Percentiles rank a stretch among this genome's conserved stretches.
phyloP scores from a whole-genome alignment of 2,113 vertebrate species.

The Anseranas semipalmata region DNA sequence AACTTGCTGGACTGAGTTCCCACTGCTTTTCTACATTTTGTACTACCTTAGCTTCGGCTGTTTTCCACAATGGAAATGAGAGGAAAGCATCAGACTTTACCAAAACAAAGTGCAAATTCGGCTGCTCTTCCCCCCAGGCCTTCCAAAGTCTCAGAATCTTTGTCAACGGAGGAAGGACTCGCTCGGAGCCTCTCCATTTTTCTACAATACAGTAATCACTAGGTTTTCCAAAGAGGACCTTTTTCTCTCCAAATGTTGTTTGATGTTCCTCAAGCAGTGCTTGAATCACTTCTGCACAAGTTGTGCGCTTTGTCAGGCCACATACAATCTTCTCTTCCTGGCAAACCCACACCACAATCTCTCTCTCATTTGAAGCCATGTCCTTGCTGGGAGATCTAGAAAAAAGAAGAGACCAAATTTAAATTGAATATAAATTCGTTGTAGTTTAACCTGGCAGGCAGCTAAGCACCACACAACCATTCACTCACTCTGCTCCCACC shows the following conservation, averaged over 20 bases:
- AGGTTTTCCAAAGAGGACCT: slow-evolving; percentile 84
- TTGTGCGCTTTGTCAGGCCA: slow-evolving; percentile 93
- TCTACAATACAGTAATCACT: slow-evolving; percentile 93
- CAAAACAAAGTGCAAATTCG: slow-evolving; percentile 88
- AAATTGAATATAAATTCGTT: neutral
- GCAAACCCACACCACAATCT: slow-evolving; percentile 93
- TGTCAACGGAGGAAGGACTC: slow-evolving; percentile 89
- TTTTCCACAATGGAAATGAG: slow-evolving; percentile 81
- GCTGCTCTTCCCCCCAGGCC: slow-evolving; percentile 91
- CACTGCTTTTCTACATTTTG: slow-evolving; percentile 79
- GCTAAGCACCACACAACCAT: too few species aligned
- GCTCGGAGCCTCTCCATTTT: slow-evolving; percentile 92
- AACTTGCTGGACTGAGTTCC: slow-evolving; percentile 82
- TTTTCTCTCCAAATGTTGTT: slow-evolving; percentile 81
- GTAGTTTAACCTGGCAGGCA: too few species aligned
- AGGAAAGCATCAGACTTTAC: slow-evolving; percentile 89
- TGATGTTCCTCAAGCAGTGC: slow-evolving; percentile 93
- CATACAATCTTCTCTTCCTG: slow-evolving; percentile 94
- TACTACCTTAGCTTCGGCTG: slow-evolving; percentile 78
- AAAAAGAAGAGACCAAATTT: slow-evolving; percentile 13
- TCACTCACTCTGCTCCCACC: too few species aligned
- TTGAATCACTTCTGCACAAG: slow-evolving; percentile 88
- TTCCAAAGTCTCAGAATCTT: slow-evolving; percentile 93
- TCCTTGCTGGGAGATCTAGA: slow-evolving; percentile 83
- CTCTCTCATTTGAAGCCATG: slow-evolving; percentile 82